These are phyloP conservation scores for Clanis bilineata DNA, from an alignment of 2,888 invertebrate species.

Conservation along the genomic window DNA sequence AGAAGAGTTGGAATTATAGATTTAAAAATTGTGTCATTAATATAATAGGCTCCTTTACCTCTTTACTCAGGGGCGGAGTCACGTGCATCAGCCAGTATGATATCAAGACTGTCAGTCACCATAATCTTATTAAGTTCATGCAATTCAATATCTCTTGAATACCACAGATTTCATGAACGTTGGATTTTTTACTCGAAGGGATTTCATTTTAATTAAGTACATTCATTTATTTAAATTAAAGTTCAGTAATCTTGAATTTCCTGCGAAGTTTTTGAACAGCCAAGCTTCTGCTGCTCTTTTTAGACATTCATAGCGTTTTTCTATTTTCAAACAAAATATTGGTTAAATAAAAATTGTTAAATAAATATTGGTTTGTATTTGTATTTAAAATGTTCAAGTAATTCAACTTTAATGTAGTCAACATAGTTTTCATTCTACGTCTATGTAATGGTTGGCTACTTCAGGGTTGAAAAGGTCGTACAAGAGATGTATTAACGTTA, in stretches of 20 bases:
- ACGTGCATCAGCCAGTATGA: too few species aligned
- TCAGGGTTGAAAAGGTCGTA: too few species aligned
- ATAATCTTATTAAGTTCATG: too few species aligned
- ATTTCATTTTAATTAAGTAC: conserved; percentile 37
- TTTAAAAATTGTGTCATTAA: too few species aligned
- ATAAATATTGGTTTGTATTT: not conserved
- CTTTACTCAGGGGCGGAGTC: too few species aligned
- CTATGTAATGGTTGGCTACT: too few species aligned
- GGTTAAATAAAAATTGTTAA: too few species aligned
- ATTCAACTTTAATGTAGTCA: too few species aligned
- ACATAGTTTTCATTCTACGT: not conserved
- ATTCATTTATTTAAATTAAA: conserved; percentile 29
- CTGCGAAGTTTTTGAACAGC: not conserved
- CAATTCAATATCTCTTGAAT: conserved; percentile 18
- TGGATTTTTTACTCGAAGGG: conserved; percentile 23
- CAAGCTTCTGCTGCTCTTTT: not conserved
- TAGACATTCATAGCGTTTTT: not conserved
- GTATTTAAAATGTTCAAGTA: not conserved
- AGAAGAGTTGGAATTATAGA: too few species aligned
- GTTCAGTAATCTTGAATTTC: conserved; percentile 5
- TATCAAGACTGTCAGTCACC: too few species aligned
- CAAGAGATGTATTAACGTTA: too few species aligned
- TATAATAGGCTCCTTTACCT: too few species aligned
- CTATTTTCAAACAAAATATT: not conserved
- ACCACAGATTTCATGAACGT: conserved; percentile 29